Percentiles rank a stretch among this genome's conserved stretches.
Conservation (phyloP, 2,888 invertebrate species). For the Macrostomum cliftonense region DNA sequence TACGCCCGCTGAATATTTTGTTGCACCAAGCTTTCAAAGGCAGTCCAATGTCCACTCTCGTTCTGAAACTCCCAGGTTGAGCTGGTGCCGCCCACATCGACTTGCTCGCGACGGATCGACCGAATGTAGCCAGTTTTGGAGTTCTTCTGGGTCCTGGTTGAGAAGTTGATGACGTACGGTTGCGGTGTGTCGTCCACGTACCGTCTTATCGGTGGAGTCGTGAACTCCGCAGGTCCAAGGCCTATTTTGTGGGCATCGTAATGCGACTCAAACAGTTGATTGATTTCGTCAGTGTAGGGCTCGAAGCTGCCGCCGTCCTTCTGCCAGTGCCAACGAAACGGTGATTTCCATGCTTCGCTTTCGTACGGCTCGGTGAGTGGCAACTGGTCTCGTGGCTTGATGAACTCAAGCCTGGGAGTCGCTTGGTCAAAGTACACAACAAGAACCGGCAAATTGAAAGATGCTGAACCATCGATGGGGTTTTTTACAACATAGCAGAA, state of each 20-base stretch:
- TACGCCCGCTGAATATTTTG: background rate
- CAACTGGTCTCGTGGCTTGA: background rate
- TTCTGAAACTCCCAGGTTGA: background rate
- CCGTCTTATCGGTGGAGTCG: background rate
- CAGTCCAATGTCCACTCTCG: background rate
- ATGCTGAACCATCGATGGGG: background rate
- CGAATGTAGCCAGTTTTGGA: background rate
- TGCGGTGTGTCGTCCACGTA: background rate
- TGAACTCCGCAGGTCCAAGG: background rate
- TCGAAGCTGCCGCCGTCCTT: background rate
- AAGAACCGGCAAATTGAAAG: conserved; percentile 1
- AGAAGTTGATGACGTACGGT: background rate
- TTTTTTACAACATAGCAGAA: conserved; percentile 2
- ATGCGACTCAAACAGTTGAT: background rate
- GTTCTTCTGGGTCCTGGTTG: background rate
- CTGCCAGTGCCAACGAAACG: background rate
- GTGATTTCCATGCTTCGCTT: background rate
- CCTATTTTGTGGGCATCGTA: background rate
- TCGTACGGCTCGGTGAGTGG: background rate
- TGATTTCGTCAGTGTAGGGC: background rate
- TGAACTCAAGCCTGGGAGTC: too few species aligned
- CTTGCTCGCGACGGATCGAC: background rate
- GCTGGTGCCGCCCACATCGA: background rate
- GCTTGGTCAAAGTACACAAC: background rate
- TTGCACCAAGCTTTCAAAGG: background rate